phyloP scores from a whole-genome alignment of 2,888 invertebrate genomes.

The Synanthedon andrenaeformis region DNA sequence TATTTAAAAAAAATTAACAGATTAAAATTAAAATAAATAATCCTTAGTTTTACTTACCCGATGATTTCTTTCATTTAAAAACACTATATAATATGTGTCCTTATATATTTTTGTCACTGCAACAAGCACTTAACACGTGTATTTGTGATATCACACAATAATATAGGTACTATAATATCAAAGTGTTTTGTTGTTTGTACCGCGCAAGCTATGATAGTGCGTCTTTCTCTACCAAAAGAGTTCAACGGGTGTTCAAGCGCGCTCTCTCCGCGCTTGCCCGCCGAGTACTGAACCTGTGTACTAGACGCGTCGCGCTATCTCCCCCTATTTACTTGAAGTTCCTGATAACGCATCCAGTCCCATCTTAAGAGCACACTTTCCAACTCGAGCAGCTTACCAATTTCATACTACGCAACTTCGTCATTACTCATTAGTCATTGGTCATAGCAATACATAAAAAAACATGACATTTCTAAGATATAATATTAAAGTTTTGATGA shows the following conservation, averaged over 20 bases:
- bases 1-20: too few relatives aligned
- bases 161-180: background rate
- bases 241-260: conserved; percentile 35
- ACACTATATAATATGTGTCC: too few relatives aligned
- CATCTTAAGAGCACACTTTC: conserved; percentile 27
- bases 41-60: too few relatives aligned
- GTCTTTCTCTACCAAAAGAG: conserved; percentile 13
- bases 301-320: conserved; percentile 44
- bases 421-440: too few relatives aligned
- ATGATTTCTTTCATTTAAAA: too few relatives aligned
- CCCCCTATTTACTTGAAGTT: conserved; percentile 39
- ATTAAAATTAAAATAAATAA: too few relatives aligned
- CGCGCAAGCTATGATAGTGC: background rate
- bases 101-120: conserved; percentile 1
- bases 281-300: conserved; percentile 33
- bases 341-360: conserved; percentile 53
- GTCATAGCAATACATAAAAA: too few relatives aligned
- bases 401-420: too few relatives aligned
- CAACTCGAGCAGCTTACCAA: conserved; percentile 1
- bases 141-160: background rate
- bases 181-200: background rate
- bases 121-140: conserved; percentile 8
- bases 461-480: too few relatives aligned
- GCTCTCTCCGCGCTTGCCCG: conserved; percentile 35
- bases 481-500: too few relatives aligned